Percentiles rank a stretch among this genome's conserved stretches.
Evolutionary conservation across 2,797 vertebrate species (phyloP).

Genomic region (Varecia variegata): DNA sequence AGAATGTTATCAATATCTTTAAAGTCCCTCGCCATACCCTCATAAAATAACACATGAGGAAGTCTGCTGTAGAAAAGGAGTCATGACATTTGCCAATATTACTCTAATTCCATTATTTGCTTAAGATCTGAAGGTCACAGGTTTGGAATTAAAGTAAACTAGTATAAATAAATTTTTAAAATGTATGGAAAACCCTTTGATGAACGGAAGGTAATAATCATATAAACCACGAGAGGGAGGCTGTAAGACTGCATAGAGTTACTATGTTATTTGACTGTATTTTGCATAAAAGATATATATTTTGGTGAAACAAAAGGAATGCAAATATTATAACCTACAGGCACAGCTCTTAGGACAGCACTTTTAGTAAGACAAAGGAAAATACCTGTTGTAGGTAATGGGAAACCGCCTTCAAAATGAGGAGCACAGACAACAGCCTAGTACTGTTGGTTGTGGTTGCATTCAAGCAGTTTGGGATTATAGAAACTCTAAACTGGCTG

Average conservation of each 20-base stretch:
- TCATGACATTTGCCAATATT: neutral
- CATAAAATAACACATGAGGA: neutral
- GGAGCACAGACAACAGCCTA: accelerated
- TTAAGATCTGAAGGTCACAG: neutral
- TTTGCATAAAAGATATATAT: neutral
- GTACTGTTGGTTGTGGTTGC: neutral
- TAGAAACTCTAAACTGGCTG: neutral
- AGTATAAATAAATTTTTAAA: neutral
- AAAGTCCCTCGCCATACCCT: neutral
- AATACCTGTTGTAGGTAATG: neutral
- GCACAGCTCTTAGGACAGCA: neutral
- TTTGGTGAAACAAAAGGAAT: neutral
- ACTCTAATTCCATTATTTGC: neutral
- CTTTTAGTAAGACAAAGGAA: neutral
- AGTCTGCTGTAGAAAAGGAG: neutral
- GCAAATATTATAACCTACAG: accelerated
- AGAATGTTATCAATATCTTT: neutral
- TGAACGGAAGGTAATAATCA: neutral
- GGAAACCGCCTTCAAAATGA: neutral
- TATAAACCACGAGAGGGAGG: neutral
- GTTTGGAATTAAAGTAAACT: neutral
- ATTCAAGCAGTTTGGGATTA: neutral
- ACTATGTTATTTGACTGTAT: neutral
- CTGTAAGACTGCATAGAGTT: neutral
- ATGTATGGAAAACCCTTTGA: neutral